Evolutionary conservation across 2,113 vertebrate genomes (phyloP).

Genomic region (Lichenostomus cassidix): DNA sequence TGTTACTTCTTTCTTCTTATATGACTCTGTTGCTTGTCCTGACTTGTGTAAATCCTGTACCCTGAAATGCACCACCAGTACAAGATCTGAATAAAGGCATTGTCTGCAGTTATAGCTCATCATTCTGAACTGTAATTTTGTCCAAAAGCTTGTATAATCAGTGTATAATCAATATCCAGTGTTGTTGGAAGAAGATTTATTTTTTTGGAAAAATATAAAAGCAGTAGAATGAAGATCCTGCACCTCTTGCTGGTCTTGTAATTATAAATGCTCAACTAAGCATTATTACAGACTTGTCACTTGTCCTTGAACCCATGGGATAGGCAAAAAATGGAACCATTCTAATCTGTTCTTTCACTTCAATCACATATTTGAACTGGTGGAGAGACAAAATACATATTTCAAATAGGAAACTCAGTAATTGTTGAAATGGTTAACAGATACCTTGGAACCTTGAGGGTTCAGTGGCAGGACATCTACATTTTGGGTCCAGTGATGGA

Average conservation of each 20-base stretch:
- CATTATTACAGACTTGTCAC: not conserved
- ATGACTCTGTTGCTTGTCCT: not conserved
- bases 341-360: not conserved
- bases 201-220: not conserved
- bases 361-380: not conserved
- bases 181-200: not conserved
- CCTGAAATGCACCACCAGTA: not conserved
- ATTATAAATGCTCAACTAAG: not conserved
- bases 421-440: not conserved
- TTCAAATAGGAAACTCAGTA: not conserved
- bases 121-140: not conserved
- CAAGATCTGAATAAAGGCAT: not conserved
- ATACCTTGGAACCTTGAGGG: not conserved
- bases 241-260: not conserved
- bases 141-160: not conserved
- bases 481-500: not conserved
- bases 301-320: not conserved
- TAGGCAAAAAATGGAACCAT: not conserved
- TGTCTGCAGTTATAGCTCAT: not conserved
- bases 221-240: not conserved
- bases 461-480: not conserved
- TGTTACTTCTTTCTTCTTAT: not conserved
- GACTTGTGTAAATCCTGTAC: not conserved
- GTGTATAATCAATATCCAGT: not conserved
- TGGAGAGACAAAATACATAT: not conserved